phyloP scores from a whole-genome alignment of 92 coral and sea anemone species.

The Palythoa caribaeorum region DNA sequence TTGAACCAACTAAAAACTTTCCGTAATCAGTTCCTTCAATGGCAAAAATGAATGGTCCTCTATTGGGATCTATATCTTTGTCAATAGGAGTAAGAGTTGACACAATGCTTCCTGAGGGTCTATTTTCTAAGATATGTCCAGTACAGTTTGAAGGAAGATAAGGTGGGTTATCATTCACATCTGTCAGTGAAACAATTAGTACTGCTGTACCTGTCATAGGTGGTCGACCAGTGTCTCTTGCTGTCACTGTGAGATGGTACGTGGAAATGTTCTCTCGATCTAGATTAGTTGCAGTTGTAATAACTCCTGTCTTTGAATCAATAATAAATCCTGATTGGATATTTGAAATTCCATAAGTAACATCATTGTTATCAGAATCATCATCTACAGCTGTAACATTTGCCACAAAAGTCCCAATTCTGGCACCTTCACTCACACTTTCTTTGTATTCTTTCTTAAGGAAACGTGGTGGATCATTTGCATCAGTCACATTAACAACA shows the following conservation, averaged over 20 bases:
- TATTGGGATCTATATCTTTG: conserved; percentile 82
- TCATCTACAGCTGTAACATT: conserved; percentile 98
- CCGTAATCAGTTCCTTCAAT: conserved; percentile 73
- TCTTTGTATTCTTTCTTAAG: conserved; percentile 71
- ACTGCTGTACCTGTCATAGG: conserved; percentile 85
- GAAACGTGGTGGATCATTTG: conserved; percentile 94
- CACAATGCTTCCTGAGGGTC: conserved; percentile 73
- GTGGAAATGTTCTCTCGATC: conserved; percentile 83
- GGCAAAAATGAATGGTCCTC: conserved; percentile 83
- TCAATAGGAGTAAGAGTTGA: conserved; percentile 80
- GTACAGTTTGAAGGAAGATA: conserved; percentile 66
- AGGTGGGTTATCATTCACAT: conserved; percentile 95
- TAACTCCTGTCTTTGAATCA: conserved; percentile 67
- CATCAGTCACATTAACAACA: conserved; percentile 84
- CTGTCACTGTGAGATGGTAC: conserved; percentile 82
- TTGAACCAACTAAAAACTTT: conserved; percentile 73
- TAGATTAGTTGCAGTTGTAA: conserved; percentile 71
- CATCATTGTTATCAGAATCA: conserved; percentile 59
- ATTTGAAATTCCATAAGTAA: conserved; percentile 80
- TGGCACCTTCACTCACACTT: conserved; percentile 68
- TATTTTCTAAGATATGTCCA: conserved; percentile 81
- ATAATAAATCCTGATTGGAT: conserved; percentile 69
- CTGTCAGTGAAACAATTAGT: conserved; percentile 76
- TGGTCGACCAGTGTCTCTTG: conserved; percentile 85
- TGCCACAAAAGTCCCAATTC: conserved; percentile 67